Conservation (phyloP, 2,113 vertebrate species). For the Tachycineta bicolor region DNA sequence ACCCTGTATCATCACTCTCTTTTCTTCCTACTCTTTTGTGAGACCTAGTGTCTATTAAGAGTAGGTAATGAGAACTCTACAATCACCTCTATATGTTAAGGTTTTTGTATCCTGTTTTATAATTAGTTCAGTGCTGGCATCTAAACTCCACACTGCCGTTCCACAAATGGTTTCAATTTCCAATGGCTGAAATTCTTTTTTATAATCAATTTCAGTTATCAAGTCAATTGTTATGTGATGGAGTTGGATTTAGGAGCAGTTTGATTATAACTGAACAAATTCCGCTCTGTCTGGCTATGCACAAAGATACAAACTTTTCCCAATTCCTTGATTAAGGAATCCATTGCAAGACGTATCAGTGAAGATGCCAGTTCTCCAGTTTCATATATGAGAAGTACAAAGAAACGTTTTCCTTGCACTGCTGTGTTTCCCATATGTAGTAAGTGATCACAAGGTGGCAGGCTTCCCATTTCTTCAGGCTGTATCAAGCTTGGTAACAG, state of each 20-base stretch:
- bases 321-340: not conserved
- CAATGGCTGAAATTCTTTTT: not conserved
- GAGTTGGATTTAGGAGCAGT: not conserved
- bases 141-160: not conserved
- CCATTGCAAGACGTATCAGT: not conserved
- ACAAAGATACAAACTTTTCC: not conserved
- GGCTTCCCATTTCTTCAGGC: not conserved
- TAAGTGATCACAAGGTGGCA: constrained; percentile 41
- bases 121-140: not conserved
- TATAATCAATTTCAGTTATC: not conserved
- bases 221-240: not conserved
- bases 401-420: not conserved
- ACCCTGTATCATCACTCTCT: not conserved
- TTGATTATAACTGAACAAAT: not conserved
- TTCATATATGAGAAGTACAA: not conserved
- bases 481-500: not conserved
- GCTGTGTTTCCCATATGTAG: not conserved
- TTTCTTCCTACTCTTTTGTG: not conserved
- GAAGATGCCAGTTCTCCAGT: not conserved
- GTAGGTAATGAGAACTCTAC: not conserved
- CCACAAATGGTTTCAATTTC: not conserved
- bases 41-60: not conserved
- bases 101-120: not conserved
- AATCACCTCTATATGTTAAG: not conserved
- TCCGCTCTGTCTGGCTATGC: not conserved